phyloP scores from a whole-genome alignment of 2,797 vertebrate genomes.

The Pangasius mekongensis region DNA sequence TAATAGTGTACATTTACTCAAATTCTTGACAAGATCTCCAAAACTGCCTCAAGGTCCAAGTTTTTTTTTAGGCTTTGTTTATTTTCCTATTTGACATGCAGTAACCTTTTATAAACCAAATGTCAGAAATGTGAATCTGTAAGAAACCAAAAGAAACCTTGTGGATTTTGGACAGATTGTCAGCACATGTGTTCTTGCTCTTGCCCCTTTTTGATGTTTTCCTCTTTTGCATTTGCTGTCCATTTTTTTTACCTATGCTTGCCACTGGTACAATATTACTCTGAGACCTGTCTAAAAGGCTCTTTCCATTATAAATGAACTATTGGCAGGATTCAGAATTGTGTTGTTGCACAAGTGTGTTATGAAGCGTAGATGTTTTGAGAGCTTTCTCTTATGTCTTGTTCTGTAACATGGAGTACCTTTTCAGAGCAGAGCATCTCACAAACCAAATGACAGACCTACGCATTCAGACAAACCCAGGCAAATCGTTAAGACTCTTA shows the following conservation, averaged over 20 bases:
- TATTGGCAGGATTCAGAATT: not conserved
- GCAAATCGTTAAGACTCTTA: not conserved
- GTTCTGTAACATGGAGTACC: not conserved
- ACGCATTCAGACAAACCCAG: not conserved
- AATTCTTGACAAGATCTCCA: conserved; percentile 4
- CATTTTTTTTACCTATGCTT: not conserved
- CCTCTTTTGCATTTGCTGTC: not conserved
- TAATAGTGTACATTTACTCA: not conserved
- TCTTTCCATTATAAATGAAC: not conserved
- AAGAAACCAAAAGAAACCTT: not conserved
- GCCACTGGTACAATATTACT: not conserved
- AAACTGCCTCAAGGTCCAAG: not conserved
- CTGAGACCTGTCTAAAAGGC: not conserved
- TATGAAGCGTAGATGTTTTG: not conserved
- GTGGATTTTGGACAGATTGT: not conserved
- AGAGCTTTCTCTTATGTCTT: not conserved
- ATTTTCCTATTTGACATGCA: not conserved
- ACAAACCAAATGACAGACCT: not conserved
- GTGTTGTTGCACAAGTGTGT: not conserved
- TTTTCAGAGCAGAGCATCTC: not conserved
- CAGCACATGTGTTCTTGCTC: not conserved
- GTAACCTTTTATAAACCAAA: conserved; percentile 15
- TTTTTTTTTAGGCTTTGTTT: not conserved
- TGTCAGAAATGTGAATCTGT: not conserved
- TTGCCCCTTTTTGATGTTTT: not conserved